Base-by-base conservation (phyloP, 1,140 invertebrate species). In the Charaxes varanes region DNA sequence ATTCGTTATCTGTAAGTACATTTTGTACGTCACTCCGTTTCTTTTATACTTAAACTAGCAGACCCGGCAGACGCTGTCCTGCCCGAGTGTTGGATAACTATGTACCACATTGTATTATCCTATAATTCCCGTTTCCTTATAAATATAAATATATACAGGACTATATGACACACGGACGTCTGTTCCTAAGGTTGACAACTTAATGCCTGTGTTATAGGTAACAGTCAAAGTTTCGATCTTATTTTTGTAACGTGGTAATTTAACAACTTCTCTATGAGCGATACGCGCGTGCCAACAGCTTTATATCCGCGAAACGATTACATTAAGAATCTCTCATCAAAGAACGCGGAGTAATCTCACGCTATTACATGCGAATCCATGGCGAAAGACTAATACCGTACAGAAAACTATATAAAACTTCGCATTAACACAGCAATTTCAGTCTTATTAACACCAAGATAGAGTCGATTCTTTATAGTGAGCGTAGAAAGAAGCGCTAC, bases 291-390 rank as follows among this genome's bases (percentile, higher is more conserved):
- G 60, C 53, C 49, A 58, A 49, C 15, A 27, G 43, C 50, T 48
- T 41, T 45, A 47, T 54, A 45, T 40, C 24, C 24, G 53, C 37
- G 48, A 44, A 55, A 56, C 53, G 26, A 53, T 50, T 47, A 42
- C 34, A 40, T 23, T 40, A 41, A 45, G 53, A 53, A 55, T 59
- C 52, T 61, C 46, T 55, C 26, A 34, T 32, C 52, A 35, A 53
- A 40, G 57, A 57, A 55, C 47, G 52, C 45, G 41, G 45, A 40
- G 53, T 50, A 61, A 68, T 72, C 58, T 57, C 58, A 64, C 55
- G 63, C 48, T 53, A 69, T 65, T 63, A 64, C n/a, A n/a, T 42
- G 51, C 41, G 59, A 58, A 62, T 49, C 48, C 48, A 68, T 50
- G 51, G 54, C 21, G 28, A 33, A 33, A 42, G 18, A 36, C 17